phyloP scores from a whole-genome alignment of 92 coral and sea anemone genomes.

The Diadumene lineata region DNA sequence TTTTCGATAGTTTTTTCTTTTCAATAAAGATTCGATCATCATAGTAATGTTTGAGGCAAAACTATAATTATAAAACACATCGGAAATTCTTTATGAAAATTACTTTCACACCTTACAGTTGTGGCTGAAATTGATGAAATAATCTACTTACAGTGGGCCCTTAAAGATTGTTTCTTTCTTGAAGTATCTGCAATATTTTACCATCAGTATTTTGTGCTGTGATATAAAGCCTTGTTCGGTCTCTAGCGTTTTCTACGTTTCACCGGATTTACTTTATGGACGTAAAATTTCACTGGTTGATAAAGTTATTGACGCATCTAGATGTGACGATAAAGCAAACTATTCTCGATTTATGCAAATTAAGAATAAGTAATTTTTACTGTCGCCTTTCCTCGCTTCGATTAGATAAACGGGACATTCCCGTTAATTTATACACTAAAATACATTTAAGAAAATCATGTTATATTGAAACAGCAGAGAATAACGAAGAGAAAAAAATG shows the following conservation, averaged over 20 bases:
- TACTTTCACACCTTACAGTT: not conserved
- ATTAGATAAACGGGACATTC: conserved; percentile 1
- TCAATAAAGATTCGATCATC: no score
- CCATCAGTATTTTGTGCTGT: not conserved
- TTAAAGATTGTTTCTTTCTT: not conserved
- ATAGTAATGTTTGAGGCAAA: no score
- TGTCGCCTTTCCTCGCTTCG: not conserved
- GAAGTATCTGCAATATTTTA: not conserved
- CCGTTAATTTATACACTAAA: not conserved
- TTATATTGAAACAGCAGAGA: no score
- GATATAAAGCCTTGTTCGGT: not conserved
- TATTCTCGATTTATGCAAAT: not conserved
- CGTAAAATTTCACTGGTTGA: not conserved
- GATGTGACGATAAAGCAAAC: not conserved
- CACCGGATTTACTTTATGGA: not conserved
- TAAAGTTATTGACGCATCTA: not conserved
- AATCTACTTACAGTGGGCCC: not conserved
- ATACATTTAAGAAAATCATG: not conserved
- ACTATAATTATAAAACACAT: not conserved
- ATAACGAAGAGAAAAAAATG: no score
- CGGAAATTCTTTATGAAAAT: not conserved
- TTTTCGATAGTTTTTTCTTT: no score
- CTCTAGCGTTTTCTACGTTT: not conserved
- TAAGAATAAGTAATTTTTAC: not conserved
- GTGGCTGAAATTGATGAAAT: not conserved